A percentile compares a stretch with the other conserved stretches of the same genome.
Conservation (phyloP, 2,797 vertebrate species). For the Gymnoscopelus braueri region DNA sequence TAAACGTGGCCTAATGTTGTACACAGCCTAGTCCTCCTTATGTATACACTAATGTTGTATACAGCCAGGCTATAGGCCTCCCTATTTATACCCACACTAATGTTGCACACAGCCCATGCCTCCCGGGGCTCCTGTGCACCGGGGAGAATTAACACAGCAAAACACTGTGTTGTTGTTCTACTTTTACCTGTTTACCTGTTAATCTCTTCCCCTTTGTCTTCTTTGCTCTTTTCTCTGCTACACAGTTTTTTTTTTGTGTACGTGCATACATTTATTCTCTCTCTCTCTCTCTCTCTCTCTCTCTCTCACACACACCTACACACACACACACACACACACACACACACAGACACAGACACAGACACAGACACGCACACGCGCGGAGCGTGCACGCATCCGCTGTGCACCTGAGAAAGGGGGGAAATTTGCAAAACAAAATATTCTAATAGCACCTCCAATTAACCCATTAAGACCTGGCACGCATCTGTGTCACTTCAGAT, state of each 20-base stretch:
- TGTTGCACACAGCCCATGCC: too few species aligned
- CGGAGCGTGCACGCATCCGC: background rate
- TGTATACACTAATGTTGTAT: too few species aligned
- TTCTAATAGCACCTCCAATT: conserved; percentile 50
- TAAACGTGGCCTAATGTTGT: too few species aligned
- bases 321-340: conserved; percentile 2
- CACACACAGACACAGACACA: background rate
- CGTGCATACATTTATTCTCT: too few species aligned
- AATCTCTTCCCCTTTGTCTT: background rate
- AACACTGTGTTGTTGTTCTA: background rate
- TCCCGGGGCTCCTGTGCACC: too few species aligned
- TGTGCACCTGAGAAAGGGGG: conserved; percentile 23
- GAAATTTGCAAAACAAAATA: conserved; percentile 65
- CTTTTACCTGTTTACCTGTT: background rate
- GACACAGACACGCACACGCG: background rate
- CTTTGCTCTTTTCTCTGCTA: background rate
- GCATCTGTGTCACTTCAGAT: too few species aligned
- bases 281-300: too few species aligned
- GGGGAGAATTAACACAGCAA: background rate
- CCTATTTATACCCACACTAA: too few species aligned
- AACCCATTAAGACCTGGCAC: too few species aligned
- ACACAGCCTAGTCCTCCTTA: too few species aligned
- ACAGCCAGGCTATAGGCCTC: too few species aligned
- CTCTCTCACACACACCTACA: background rate
- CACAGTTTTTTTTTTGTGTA: too few species aligned